These are phyloP conservation scores for Plutomurus gul DNA, from an alignment of 1,140 invertebrate genomes.

Conservation along the genomic window DNA sequence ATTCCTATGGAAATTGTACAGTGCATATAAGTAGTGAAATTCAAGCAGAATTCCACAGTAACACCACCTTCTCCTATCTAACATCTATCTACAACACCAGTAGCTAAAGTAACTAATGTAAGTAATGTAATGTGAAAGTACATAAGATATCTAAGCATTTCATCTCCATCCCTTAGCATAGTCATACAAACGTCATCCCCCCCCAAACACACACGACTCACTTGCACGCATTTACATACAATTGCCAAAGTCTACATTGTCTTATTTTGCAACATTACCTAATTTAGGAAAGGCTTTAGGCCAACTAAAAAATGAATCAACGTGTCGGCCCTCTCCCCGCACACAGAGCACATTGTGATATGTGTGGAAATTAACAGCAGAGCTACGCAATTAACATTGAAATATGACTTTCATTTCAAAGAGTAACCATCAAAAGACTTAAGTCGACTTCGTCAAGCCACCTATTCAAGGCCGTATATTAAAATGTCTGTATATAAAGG, in stretches of 20 bases:
- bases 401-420: constrained; percentile 53
- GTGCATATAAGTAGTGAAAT: neutral
- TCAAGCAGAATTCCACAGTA: too few relatives aligned
- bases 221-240: constrained; percentile 19
- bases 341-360: neutral
- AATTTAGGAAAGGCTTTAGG: constrained; percentile 1
- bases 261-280: constrained; percentile 27
- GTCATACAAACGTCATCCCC: too few relatives aligned
- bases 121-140: too few relatives aligned
- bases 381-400: constrained; percentile 49
- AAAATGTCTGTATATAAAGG: too few relatives aligned
- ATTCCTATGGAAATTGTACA: constrained; percentile 20
- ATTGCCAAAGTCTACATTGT: constrained; percentile 3
- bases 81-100: too few relatives aligned
- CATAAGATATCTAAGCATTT: too few relatives aligned
- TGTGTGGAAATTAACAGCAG: constrained; percentile 25
- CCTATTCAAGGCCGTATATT: neutral
- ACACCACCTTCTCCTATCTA: too few relatives aligned
- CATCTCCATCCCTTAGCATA: too few relatives aligned
- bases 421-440: constrained; percentile 39
- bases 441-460: constrained; percentile 29
- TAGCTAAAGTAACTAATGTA: too few relatives aligned
- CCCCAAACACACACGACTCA: too few relatives aligned
- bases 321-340: neutral
- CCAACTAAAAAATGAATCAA: constrained; percentile 37